Evolutionary conservation across 1,140 invertebrate genomes (phyloP), one percentile per base, ranked within the genome.

Genomic region (Heliothis subflexa): DNA sequence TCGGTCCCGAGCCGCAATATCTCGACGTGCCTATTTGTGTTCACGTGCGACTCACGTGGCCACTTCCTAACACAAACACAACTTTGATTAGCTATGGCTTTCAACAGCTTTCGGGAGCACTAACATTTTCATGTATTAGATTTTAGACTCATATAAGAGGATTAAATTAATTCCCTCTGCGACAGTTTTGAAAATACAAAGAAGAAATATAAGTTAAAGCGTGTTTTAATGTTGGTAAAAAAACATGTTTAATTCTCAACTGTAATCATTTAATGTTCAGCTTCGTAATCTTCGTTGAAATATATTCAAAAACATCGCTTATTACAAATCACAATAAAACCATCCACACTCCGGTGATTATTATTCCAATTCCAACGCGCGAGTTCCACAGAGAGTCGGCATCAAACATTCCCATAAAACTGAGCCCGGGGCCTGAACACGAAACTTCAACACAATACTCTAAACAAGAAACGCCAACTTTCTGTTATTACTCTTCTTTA

Each of bases 21-120:
- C 77, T 54, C 78, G 74, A 64, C 62, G 33, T 52, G 62, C 61
- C 50, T 75, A 74, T 79, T 79, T 79, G 71, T 71, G n/a, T 64
- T 75, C 54, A 73, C 71, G 54, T 55, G 40, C 52, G 28, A 40
- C 50, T 54, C 49, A 55, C 68, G 68, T 71, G 49, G 50, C 68
- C 25, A 68, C 47, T 52, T 52, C 47, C 18, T 11, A 50, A 68
- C 64, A 49, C 21, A 50, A 50, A 68, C 64, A 68, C 47, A 68
- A 68, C 64, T 68, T 68, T 68, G 64, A 68, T 68, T 49, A 68
- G 33, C 45, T 52, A 68, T 52, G 18, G 49, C 18, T 49, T 12
- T 25, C 45, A 68, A 5, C 45, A 25, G 25, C n/a, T 25, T 49
- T 18, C 4, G n/a, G 57, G 3, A 40, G 33, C 33, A 40, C 33